Evolutionary conservation across 2,888 invertebrate genomes (phyloP).

Genomic region (Rugalucina vietnamica): DNA sequence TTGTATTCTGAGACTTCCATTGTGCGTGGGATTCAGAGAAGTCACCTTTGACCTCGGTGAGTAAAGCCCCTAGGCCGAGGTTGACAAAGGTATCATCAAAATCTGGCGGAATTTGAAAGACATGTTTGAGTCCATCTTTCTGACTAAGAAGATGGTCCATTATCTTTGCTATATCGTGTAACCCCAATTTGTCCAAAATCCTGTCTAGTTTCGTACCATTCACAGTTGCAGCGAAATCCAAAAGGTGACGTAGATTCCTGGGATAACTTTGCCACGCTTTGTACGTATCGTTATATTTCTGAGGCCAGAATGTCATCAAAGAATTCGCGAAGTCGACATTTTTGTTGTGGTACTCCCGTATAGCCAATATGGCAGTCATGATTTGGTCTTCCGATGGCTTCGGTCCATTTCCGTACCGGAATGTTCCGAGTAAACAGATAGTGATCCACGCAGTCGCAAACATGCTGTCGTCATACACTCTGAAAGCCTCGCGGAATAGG

Average conservation of each 20-base stretch:
- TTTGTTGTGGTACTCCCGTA: conserved; percentile 70
- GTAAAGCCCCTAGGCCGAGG: conserved; percentile 72
- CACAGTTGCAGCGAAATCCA: conserved; percentile 57
- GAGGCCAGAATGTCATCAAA: conserved; percentile 77
- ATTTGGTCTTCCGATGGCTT: conserved; percentile 63
- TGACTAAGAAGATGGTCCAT: no score
- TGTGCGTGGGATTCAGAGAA: conserved; percentile 61
- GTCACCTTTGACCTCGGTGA: conserved; percentile 55
- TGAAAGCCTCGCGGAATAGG: conserved; percentile 68
- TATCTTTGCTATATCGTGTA: conserved; percentile 64
- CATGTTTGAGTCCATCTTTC: conserved; percentile 20
- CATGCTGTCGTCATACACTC: conserved; percentile 79
- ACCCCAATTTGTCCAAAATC: conserved; percentile 65
- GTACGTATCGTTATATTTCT: conserved; percentile 66
- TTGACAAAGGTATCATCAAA: conserved; percentile 79
- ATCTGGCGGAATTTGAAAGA: conserved; percentile 76
- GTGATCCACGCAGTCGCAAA: conserved; percentile 79
- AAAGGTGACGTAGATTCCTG: conserved; percentile 65
- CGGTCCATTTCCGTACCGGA: conserved; percentile 57
- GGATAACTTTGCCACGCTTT: conserved; percentile 70
- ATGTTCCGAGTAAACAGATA: conserved; percentile 73
- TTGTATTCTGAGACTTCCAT: conserved; percentile 70
- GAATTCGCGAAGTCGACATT: conserved; percentile 73
- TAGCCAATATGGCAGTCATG: conserved; percentile 50
- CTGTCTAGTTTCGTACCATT: conserved; percentile 66